phyloP scores from a whole-genome alignment of 2,888 invertebrate species.

The Scaptomyza tumidula region DNA sequence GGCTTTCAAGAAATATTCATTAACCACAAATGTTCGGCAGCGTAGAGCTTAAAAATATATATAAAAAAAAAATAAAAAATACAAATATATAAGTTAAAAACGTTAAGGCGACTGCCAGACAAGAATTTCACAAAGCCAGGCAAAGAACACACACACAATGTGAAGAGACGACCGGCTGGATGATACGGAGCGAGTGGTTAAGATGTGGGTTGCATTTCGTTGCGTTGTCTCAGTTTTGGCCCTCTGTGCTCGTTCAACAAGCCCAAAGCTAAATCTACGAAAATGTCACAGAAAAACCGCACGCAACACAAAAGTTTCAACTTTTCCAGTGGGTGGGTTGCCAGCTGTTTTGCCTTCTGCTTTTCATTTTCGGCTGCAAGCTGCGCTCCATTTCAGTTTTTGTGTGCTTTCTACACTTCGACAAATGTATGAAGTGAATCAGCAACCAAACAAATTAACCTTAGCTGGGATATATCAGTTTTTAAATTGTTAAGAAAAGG shows the following conservation, averaged over 20 bases:
- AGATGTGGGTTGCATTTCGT: conserved; percentile 11
- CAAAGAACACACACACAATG: conserved; percentile 27
- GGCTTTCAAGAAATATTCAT: conserved; percentile 52
- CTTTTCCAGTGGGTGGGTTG: conserved; percentile 51
- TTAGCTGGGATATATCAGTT: neutral
- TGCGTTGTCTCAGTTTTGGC: conserved; percentile 6
- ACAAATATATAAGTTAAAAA: neutral
- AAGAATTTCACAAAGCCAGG: conserved; percentile 52
- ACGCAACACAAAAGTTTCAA: conserved; percentile 66
- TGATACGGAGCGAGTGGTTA: conserved; percentile 12
- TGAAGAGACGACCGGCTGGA: conserved; percentile 30
- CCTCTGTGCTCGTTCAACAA: conserved; percentile 27
- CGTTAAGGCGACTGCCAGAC: conserved; percentile 21
- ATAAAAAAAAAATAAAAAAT: neutral
- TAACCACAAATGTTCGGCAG: conserved; percentile 47
- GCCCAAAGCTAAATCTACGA: conserved; percentile 57
- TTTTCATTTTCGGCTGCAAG: conserved; percentile 43
- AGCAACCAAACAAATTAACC: neutral
- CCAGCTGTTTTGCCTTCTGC: conserved; percentile 41
- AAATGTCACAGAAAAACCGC: conserved; percentile 71
- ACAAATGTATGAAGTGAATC: neutral
- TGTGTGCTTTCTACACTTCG: conserved; percentile 23
- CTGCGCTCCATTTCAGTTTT: conserved; percentile 63
- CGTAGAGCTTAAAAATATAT: conserved; percentile 17
- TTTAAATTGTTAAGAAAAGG: neutral